phyloP scores from a whole-genome alignment of 2,888 invertebrate genomes.

The Oscheius myriophilus region DNA sequence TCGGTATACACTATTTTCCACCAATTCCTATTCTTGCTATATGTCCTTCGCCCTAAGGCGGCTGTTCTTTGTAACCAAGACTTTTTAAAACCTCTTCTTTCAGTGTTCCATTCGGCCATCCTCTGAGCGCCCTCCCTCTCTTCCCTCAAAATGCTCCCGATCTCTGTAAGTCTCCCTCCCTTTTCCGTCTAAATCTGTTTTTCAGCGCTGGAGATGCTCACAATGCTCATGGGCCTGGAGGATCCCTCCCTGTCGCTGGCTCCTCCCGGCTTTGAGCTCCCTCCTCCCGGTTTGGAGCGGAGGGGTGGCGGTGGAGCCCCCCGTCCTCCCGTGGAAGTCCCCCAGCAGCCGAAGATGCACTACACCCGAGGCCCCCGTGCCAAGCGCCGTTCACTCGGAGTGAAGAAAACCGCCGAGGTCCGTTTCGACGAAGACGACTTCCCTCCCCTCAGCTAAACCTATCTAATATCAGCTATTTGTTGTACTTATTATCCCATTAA shows the following conservation, averaged over 20 bases:
- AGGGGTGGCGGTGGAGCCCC: slow-evolving; percentile 25
- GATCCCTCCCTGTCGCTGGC: too few species aligned
- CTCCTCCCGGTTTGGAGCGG: neutral
- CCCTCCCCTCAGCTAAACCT: slow-evolving; percentile 18
- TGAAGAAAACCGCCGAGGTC: neutral
- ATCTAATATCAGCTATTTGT: too few species aligned
- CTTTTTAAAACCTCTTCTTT: too few species aligned
- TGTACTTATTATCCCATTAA: too few species aligned
- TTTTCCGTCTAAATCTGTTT: neutral
- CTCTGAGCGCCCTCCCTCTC: neutral
- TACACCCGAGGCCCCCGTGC: slow-evolving; percentile 27
- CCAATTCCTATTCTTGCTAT: too few species aligned
- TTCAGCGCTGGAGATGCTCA: neutral
- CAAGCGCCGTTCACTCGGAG: slow-evolving; percentile 9
- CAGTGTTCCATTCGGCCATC: neutral
- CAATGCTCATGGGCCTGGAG: neutral
- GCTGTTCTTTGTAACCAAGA: too few species aligned
- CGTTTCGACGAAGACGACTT: slow-evolving; percentile 15
- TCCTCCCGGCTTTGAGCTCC: too few species aligned
- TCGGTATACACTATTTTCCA: too few species aligned
- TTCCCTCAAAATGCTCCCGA: neutral
- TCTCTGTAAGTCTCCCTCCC: neutral
- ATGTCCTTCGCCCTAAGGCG: too few species aligned
- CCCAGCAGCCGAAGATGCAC: slow-evolving; percentile 16
- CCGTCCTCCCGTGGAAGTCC: slow-evolving; percentile 25